Evolutionary conservation across 37 sponge, comb jelly and placozoan genomes (phyloP).

Genomic region (Aplysina aerophoba): DNA sequence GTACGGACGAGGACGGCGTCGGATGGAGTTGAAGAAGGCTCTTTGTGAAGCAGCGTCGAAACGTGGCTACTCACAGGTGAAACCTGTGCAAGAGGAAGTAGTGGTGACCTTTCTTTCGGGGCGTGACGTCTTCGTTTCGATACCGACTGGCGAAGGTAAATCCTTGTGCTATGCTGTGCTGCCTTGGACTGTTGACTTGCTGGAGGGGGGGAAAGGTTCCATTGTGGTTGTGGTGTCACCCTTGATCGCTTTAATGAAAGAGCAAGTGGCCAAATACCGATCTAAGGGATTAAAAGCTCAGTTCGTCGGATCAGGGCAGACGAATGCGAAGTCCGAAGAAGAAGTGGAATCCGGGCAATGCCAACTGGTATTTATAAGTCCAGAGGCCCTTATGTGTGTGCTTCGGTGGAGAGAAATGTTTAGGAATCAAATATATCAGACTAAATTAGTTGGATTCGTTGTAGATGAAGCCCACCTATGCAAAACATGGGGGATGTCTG

Average conservation of each 20-base stretch:
- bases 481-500: too few relatives aligned
- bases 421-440: too few relatives aligned
- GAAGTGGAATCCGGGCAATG: not conserved
- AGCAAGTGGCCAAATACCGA: not conserved
- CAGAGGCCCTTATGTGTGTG: not conserved
- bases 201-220: not conserved
- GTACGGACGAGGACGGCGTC: too few relatives aligned
- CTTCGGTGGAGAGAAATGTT: not conserved
- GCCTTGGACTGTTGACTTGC: not conserved
- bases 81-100: too few relatives aligned
- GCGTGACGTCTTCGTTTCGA: too few relatives aligned
- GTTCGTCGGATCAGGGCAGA: not conserved
- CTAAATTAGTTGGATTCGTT: too few relatives aligned
- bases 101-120: too few relatives aligned
- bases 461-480: too few relatives aligned
- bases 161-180: not conserved
- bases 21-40: too few relatives aligned
- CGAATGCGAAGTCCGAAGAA: not conserved
- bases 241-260: not conserved
- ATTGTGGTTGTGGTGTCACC: not conserved
- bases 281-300: not conserved
- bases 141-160: too few relatives aligned
- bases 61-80: too few relatives aligned
- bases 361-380: not conserved
- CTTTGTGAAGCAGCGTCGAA: too few relatives aligned